Conservation (phyloP, 2,797 vertebrate genomes). For the Sciurus carolinensis region DNA sequence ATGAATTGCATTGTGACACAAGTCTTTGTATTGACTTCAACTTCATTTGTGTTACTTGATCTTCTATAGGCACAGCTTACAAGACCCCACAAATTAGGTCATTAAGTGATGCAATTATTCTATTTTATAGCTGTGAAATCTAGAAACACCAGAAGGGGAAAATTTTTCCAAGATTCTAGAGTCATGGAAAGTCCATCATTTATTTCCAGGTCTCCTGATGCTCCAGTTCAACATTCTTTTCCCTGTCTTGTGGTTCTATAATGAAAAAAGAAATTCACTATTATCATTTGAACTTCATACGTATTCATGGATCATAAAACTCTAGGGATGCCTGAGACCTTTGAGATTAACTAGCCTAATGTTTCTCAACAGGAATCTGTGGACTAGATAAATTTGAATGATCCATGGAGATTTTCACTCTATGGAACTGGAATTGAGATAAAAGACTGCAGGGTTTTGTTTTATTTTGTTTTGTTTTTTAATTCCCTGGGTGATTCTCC, state of each 20-base stretch:
- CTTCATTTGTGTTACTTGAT: neutral
- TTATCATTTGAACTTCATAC: neutral
- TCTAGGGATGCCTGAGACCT: neutral
- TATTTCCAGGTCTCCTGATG: neutral
- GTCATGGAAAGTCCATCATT: neutral
- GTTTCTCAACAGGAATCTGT: neutral
- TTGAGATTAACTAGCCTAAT: neutral
- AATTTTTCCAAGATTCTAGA: neutral
- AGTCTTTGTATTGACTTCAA: neutral
- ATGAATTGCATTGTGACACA: neutral
- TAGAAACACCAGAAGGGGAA: neutral
- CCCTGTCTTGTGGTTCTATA: neutral
- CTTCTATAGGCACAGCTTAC: neutral
- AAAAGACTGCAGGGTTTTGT: neutral
- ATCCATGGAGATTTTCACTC: slow-evolving; percentile 47
- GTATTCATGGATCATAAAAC: slow-evolving; percentile 3
- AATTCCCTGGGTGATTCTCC: slow-evolving; percentile 3
- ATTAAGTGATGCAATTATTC: neutral
- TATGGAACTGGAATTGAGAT: neutral
- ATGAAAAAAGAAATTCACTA: neutral
- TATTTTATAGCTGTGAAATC: slow-evolving; percentile 20
- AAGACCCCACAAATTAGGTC: neutral
- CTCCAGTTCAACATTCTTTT: neutral
- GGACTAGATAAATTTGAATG: neutral
- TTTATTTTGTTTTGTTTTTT: neutral